A percentile compares a stretch with the other conserved stretches of the same genome.
phyloP scores from a whole-genome alignment of 2,797 vertebrate species.

The Coilia nasus region DNA sequence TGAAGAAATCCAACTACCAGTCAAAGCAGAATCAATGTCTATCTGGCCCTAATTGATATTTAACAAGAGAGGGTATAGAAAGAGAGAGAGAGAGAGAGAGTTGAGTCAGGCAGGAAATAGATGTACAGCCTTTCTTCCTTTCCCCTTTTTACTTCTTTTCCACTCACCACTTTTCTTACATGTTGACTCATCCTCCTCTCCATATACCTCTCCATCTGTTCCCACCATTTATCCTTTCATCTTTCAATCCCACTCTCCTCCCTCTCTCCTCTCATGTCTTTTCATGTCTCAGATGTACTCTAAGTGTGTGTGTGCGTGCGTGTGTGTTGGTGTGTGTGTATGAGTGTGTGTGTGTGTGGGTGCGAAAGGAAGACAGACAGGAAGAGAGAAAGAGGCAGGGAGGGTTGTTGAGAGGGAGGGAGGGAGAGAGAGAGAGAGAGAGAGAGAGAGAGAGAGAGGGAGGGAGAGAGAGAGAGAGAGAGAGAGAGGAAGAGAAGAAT shows the following conservation, averaged over 20 bases:
- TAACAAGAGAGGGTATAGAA: too few relatives aligned
- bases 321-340: conserved; percentile 25
- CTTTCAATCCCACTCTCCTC: conserved; percentile 8
- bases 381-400: not conserved
- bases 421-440: too few relatives aligned
- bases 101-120: too few relatives aligned
- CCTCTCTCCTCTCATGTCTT: not conserved
- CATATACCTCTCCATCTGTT: too few relatives aligned
- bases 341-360: conserved; percentile 23
- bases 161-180: too few relatives aligned
- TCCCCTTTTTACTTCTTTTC: not conserved
- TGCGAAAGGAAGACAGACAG: not conserved
- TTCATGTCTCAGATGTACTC: not conserved
- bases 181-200: too few relatives aligned
- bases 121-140: not conserved
- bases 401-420: too few relatives aligned
- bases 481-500: not conserved
- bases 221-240: not conserved
- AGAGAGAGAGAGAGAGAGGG: not conserved
- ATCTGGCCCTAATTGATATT: too few relatives aligned
- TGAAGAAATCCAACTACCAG: too few relatives aligned
- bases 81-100: too few relatives aligned
- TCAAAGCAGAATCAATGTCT: too few relatives aligned
- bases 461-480: not conserved
- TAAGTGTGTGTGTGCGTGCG: conserved; percentile 32